Conservation (phyloP, 2,888 invertebrate species). For the Eupithecia pulchellata region DNA sequence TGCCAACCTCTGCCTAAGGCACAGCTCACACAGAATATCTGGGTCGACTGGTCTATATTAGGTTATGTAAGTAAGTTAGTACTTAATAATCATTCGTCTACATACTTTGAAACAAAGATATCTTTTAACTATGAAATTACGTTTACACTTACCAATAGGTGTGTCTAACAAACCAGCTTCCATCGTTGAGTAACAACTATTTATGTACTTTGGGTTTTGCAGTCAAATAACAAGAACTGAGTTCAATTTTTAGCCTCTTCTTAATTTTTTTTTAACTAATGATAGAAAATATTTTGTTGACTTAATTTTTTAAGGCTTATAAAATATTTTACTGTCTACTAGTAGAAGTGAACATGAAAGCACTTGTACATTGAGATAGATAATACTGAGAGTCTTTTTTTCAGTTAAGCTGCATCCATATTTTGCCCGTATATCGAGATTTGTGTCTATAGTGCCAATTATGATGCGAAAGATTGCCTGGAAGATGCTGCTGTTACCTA, state of each 20-base stretch:
- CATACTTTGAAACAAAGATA: constrained; percentile 24
- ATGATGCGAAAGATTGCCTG: no score
- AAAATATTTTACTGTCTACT: no score
- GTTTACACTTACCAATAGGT: neutral
- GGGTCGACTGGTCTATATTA: constrained; percentile 34
- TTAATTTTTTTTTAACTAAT: neutral
- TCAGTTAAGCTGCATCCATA: neutral
- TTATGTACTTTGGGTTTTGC: neutral
- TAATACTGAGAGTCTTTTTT: neutral
- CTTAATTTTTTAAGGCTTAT: no score
- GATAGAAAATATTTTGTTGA: no score
- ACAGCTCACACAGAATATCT: constrained; percentile 30
- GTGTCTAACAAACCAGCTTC: neutral
- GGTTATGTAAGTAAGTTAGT: constrained; percentile 25
- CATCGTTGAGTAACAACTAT: neutral
- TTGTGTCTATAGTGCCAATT: neutral
- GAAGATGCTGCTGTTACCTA: no score
- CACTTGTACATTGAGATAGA: no score
- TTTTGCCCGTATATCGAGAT: no score
- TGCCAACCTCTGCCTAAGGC: constrained; percentile 22
- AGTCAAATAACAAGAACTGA: neutral
- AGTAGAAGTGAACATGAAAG: no score
- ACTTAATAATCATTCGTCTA: constrained; percentile 22
- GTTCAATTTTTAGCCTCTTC: neutral
- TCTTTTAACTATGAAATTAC: constrained; percentile 8